Evolutionary conservation across 2,113 vertebrate genomes (phyloP), one percentile per base, ranked within the genome.

Genomic region (Psittacara wagleri): DNA sequence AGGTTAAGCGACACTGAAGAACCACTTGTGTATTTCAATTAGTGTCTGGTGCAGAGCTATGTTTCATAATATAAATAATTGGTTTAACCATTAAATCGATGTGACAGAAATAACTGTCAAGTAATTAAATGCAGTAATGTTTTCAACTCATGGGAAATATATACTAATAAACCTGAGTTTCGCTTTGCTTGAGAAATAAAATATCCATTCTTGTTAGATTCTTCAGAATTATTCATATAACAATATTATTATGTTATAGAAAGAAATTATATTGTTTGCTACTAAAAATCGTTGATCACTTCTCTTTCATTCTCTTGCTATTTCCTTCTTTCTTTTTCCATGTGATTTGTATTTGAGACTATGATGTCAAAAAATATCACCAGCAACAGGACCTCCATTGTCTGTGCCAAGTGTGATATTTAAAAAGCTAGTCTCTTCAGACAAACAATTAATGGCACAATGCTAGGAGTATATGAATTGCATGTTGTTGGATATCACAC

Each of bases 61-160:
- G 35, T 96, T 98, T 97, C 88, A 79, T 91, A 97, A 97, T 94
- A 96, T 87, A 97, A 97, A 96, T 97, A 97, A 97, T 97, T 97
- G 92, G 78, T 96, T 97, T 97, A 97, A 97, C 91, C 84, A 86
- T 95, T 97, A 96, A 96, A 97, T 94, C 97, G 95, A 92, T 97
- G 70, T 97, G 97, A 97, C 94, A 97, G 91, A 97, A 97, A 96
- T 97, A 97, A 97, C 94, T 97, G 86, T 96, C 73, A 96, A 73
- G 87, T 79, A 98, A 97, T 98, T 97, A 97, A 97, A 97, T 93
- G 86, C 51, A 70, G 72, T 83, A 96, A 86, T 91, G 76, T 87
- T 97, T 97, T 96, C n/a, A 95, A 61, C 95, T 95, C 93, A 76
- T 76, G 96, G 95, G 96, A 97, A 97, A 96, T 97, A 95, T 51